Evolutionary conservation across 2,888 invertebrate species (phyloP), one percentile per base, ranked within the genome.

Genomic region (Cephus runcator): DNA sequence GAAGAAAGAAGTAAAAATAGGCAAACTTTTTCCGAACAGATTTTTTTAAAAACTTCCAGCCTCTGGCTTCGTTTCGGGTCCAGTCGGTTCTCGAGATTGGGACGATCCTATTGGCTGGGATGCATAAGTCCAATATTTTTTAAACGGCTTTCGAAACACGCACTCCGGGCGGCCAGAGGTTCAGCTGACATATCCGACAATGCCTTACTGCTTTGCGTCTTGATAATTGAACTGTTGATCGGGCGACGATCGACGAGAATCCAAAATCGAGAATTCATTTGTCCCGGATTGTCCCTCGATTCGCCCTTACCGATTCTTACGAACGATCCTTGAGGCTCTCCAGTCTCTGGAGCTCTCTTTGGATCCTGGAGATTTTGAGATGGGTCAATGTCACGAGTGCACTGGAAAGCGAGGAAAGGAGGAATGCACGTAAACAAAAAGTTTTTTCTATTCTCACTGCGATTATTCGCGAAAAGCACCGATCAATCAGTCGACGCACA

Each of bases 171-270:
- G 85, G 87, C 87, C 88, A 85, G 86, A 90, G 86, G 90, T 88
- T 88, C 89, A 89, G 91, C 89, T 87, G 86, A 91, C 90, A 91
- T 91, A 91, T 90, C 91, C 88, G 88, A 90, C 88, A 90, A 91
- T 91, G 91, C 91, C 91, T 91, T 91, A 91, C 88, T 87, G 91
- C 91, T 91, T 91, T 88, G 86, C 83, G 85, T 88, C 85, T 88
- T 86, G 86, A 87, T 56, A 56, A 56, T 23, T 56, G 23, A 56
- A 56, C 40, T 56, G 40, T 56, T 56, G 4, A 23, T 23, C 40
- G 40, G 40, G 9, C 6, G 23, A 56, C 40, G 40, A 56, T 56
- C 15, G 40, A 56, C 23, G 15, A 56, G 40, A 56, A 40, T 40
- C 15, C 15, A 40, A 40, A 23, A 56, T 56, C 40, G 40, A 56